Percentiles rank a stretch among this genome's conserved stretches.
These are phyloP conservation scores for Drosophila obscura DNA, from an alignment of 1,140 invertebrate species.

Conservation along the genomic window DNA sequence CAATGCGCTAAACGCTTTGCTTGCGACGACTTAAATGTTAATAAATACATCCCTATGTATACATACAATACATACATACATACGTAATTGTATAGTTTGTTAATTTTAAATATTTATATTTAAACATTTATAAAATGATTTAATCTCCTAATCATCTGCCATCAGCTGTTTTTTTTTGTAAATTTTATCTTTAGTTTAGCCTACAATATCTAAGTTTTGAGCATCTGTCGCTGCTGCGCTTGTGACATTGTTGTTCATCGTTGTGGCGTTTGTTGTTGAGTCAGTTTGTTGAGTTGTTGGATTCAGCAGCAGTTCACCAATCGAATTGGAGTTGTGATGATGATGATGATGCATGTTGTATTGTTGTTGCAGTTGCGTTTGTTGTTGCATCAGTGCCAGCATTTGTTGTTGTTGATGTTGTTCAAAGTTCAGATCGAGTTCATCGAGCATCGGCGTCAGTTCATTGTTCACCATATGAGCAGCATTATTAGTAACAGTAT, in stretches of 20 bases:
- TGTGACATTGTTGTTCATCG: slow-evolving; percentile 53
- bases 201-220: slow-evolving; percentile 84
- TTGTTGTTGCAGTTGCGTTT: slow-evolving; percentile 81
- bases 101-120: slow-evolving; percentile 59
- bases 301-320: slow-evolving; percentile 53
- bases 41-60: slow-evolving; percentile 52
- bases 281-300: slow-evolving; percentile 29
- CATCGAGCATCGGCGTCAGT: slow-evolving; percentile 14
- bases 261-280: slow-evolving; percentile 30
- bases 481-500: slow-evolving; percentile 79
- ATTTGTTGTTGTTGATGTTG: slow-evolving; percentile 78
- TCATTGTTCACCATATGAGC: slow-evolving; percentile 52
- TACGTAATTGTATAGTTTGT: slow-evolving; percentile 43
- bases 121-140: slow-evolving; percentile 72
- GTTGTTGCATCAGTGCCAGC: slow-evolving; percentile 75
- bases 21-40: slow-evolving; percentile 42
- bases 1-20: slow-evolving; percentile 41
- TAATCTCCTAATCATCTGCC: slow-evolving; percentile 19
- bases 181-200: slow-evolving; percentile 65
- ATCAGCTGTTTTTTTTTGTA: background rate
- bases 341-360: slow-evolving; percentile 67
- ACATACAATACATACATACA: slow-evolving; percentile 10
- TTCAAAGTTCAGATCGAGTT: slow-evolving; percentile 25
- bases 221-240: slow-evolving; percentile 81
- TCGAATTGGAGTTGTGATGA: slow-evolving; percentile 51